Evolutionary conservation across 2,888 invertebrate genomes (phyloP).

Genomic region (Gastracanthus pulcherrimus): DNA sequence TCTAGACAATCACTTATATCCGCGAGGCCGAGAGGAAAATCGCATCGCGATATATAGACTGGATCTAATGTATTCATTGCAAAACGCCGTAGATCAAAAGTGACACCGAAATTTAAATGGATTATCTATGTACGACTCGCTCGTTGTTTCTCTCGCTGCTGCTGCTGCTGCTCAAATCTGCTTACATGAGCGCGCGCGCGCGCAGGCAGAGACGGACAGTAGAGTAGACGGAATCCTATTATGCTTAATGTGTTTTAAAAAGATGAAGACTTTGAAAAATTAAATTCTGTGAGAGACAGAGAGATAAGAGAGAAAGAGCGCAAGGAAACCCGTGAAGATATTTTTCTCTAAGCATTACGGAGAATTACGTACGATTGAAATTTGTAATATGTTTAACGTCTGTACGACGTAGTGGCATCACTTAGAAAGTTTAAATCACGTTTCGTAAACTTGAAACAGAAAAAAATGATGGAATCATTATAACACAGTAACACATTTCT

Average conservation of each 20-base stretch:
- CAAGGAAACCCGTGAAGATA: not conserved
- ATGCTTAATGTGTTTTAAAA: constrained; percentile 37
- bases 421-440: no score
- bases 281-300: not conserved
- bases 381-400: no score
- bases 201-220: no score
- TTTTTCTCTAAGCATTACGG: no score
- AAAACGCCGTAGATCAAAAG: constrained; percentile 14
- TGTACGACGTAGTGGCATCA: no score
- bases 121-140: constrained; percentile 9
- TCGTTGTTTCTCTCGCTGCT: constrained; percentile 16
- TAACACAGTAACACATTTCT: no score
- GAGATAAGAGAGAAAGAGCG: not conserved
- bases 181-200: no score
- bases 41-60: constrained; percentile 11
- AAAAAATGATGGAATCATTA: no score
- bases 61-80: constrained; percentile 22
- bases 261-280: constrained; percentile 53
- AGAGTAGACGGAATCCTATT: constrained; percentile 48
- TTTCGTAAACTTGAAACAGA: no score
- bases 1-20: no score
- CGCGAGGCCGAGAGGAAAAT: no score
- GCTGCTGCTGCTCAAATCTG: constrained; percentile 40
- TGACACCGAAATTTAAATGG: constrained; percentile 46
- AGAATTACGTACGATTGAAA: no score